A percentile compares a stretch with the other conserved stretches of the same genome.
These are phyloP conservation scores for Hylaeus volcanicus DNA, from an alignment of 1,140 invertebrate genomes.

Conservation along the genomic window DNA sequence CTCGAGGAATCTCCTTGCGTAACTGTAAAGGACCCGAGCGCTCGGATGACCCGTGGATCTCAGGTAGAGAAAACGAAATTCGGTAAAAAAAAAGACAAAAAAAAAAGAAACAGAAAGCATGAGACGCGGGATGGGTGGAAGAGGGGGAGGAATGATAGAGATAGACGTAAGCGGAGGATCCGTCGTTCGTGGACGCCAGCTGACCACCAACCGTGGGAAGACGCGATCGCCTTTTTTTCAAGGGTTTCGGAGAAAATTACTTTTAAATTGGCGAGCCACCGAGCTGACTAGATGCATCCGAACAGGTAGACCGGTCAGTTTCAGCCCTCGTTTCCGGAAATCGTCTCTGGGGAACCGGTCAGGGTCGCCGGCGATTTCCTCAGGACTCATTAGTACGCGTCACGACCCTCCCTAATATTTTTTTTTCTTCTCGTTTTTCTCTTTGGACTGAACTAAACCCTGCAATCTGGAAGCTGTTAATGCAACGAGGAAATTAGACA, in stretches of 20 bases:
- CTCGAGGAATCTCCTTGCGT: slow-evolving; percentile 55
- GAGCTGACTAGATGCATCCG: slow-evolving; percentile 44
- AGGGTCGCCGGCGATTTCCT: neutral
- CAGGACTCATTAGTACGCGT: neutral
- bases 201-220: slow-evolving; percentile 81
- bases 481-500: too few species aligned
- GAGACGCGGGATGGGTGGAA: too few species aligned
- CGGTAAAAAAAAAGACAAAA: neutral
- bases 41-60: slow-evolving; percentile 66
- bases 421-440: too few species aligned
- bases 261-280: slow-evolving; percentile 75
- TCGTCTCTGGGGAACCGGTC: neutral
- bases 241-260: slow-evolving; percentile 72
- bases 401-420: neutral
- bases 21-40: slow-evolving; percentile 70
- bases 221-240: slow-evolving; percentile 47
- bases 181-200: slow-evolving; percentile 72
- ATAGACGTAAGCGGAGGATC: slow-evolving; percentile 53
- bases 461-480: too few species aligned
- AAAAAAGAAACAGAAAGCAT: slow-evolving; percentile 55
- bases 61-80: slow-evolving; percentile 77
- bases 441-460: too few species aligned
- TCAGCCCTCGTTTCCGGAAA: slow-evolving; percentile 65
- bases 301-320: slow-evolving; percentile 62
- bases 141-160: slow-evolving; percentile 40